These are phyloP conservation scores for Donacobius atricapilla DNA, from an alignment of 2,113 vertebrate genomes.

Conservation along the genomic window DNA sequence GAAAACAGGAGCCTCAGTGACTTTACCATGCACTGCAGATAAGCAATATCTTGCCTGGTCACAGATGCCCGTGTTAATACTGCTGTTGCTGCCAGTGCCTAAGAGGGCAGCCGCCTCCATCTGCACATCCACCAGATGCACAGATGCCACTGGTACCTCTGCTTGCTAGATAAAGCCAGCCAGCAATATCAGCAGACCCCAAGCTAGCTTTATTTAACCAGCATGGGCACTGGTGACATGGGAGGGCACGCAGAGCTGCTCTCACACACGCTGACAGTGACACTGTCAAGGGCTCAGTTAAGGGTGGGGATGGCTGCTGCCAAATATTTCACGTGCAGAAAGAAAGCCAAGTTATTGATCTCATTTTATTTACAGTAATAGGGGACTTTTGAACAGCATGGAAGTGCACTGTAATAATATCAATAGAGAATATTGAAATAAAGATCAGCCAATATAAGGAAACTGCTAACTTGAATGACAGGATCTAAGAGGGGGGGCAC, in stretches of 20 bases:
- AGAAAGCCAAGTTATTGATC: conserved; percentile 43
- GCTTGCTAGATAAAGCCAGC: conserved; percentile 23
- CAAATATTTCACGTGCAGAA: conserved; percentile 4
- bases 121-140: conserved; percentile 8
- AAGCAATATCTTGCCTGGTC: not conserved
- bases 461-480: not conserved
- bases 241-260: not conserved
- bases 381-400: not conserved
- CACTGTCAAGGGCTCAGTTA: not conserved
- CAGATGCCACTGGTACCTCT: conserved; percentile 21
- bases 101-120: conserved; percentile 1
- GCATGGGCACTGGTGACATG: not conserved
- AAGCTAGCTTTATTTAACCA: conserved; percentile 10
- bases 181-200: conserved; percentile 1
- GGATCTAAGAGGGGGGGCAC: not conserved
- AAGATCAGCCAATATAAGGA: conserved; percentile 21
- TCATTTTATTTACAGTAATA: conserved; percentile 54
- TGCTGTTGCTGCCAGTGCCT: not conserved
- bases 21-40: not conserved
- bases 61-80: not conserved
- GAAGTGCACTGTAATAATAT: conserved; percentile 47
- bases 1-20: not conserved
- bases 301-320: not conserved
- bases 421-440: conserved; percentile 45
- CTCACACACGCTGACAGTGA: not conserved